Percentiles rank a stretch among this genome's conserved stretches.
Evolutionary conservation across 2,113 vertebrate species (phyloP).

Genomic region (Apteryx mantelli): DNA sequence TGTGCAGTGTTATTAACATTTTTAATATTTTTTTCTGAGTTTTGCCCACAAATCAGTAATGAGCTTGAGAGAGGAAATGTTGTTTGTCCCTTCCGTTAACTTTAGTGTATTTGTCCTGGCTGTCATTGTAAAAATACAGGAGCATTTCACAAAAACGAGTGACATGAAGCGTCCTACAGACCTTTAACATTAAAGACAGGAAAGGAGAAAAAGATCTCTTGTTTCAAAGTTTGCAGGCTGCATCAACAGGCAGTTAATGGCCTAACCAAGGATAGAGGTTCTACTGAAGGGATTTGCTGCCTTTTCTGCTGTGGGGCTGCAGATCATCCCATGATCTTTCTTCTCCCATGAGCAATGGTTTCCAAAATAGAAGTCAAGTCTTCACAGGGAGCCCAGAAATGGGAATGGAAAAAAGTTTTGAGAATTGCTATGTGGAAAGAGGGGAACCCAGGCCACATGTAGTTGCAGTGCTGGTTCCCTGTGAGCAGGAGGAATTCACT

Average conservation of each 20-base stretch:
- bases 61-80: not conserved
- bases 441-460: not conserved
- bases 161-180: not conserved
- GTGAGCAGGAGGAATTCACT: not conserved
- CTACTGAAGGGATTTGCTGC: not conserved
- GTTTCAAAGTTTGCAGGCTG: not conserved
- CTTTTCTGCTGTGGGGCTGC: not conserved
- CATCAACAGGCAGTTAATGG: too few relatives aligned
- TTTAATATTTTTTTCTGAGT: not conserved
- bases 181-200: too few relatives aligned
- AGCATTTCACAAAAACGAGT: not conserved
- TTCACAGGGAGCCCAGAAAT: not conserved
- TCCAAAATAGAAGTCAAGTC: not conserved
- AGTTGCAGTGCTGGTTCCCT: not conserved
- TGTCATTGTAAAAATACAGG: not conserved
- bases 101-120: not conserved
- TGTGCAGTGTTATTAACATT: not conserved
- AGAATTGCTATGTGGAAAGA: not conserved
- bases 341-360: not conserved
- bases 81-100: not conserved
- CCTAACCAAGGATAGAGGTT: too few relatives aligned
- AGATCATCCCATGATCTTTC: not conserved
- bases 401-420: not conserved
- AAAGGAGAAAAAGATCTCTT: not conserved
- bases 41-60: not conserved